These are phyloP conservation scores for Prionailurus viverrinus DNA, from an alignment of 2,113 vertebrate genomes.

Conservation along the genomic window DNA sequence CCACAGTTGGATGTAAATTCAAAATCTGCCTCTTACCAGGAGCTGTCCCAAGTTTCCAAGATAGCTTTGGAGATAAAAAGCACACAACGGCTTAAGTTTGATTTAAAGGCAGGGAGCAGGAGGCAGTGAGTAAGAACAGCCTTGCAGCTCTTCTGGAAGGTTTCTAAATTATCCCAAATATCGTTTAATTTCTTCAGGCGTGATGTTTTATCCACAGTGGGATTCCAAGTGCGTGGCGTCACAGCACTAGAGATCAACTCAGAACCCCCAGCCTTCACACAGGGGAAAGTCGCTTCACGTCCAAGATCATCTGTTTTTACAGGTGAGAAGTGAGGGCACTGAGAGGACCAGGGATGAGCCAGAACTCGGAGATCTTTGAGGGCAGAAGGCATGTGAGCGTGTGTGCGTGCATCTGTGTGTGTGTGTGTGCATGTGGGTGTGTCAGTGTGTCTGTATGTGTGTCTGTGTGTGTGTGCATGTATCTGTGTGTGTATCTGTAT, in stretches of 20 bases:
- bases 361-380: neutral
- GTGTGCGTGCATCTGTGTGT: too few species aligned
- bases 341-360: too few species aligned
- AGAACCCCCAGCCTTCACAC: neutral
- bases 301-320: neutral
- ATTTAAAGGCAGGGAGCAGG: neutral
- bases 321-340: neutral
- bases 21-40: neutral
- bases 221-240: neutral
- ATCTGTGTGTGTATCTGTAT: too few species aligned
- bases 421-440: neutral
- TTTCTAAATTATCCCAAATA: neutral
- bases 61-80: neutral
- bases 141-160: neutral
- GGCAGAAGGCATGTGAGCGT: rapidly evolving
- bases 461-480: too few species aligned
- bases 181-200: neutral
- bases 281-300: neutral
- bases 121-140: neutral
- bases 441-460: neutral
- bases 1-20: too few species aligned
- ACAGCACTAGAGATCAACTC: neutral
- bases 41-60: neutral
- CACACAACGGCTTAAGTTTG: neutral
- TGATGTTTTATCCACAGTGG: neutral